Evolutionary conservation across 1,140 invertebrate genomes (phyloP).

Genomic region (Meteorus sp.): DNA sequence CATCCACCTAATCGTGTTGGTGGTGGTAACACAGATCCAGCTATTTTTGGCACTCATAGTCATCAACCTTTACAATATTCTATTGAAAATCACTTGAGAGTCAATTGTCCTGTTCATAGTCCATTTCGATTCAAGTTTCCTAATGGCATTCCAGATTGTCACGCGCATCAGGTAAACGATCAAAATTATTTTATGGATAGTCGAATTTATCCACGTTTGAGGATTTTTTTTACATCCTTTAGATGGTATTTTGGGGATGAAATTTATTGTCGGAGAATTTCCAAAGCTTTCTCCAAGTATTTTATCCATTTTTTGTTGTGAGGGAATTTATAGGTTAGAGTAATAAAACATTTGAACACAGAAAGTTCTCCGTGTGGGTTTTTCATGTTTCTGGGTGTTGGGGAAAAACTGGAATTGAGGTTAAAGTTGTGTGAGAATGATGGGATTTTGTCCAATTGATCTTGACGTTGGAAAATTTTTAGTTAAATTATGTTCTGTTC

Average conservation of each 20-base stretch:
- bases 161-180: slow-evolving; percentile 60
- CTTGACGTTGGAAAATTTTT: no score
- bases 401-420: background rate
- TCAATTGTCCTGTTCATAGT: slow-evolving; percentile 67
- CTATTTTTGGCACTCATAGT: slow-evolving; percentile 51
- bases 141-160: slow-evolving; percentile 61
- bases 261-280: no score
- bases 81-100: slow-evolving; percentile 47
- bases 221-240: no score
- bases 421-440: background rate
- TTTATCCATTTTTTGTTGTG: no score
- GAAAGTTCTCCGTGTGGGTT: no score
- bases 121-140: slow-evolving; percentile 65
- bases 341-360: no score
- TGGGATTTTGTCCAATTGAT: background rate
- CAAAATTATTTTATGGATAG: no score
- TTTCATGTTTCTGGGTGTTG: background rate
- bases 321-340: no score
- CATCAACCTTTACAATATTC: slow-evolving; percentile 44
- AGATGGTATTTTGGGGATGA: no score
- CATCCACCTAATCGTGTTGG: slow-evolving; percentile 45
- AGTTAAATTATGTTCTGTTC: no score
- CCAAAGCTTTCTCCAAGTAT: no score
- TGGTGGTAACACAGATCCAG: slow-evolving; percentile 54
- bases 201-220: no score